phyloP scores from a whole-genome alignment of 1,140 invertebrate species.

The Bombus sylvicola region DNA sequence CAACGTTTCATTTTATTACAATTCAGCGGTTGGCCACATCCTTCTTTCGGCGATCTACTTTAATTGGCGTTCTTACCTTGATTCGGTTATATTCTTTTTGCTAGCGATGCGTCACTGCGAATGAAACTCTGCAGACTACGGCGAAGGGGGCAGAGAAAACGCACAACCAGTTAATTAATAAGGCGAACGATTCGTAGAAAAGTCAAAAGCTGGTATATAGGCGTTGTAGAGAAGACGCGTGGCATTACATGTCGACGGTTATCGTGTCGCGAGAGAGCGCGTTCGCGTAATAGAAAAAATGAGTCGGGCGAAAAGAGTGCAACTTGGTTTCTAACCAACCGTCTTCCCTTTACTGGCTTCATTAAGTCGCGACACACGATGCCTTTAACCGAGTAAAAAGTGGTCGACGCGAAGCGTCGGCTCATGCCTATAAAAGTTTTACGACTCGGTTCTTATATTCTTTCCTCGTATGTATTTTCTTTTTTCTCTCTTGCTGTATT shows the following conservation, averaged over 20 bases:
- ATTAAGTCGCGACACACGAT: constrained; percentile 26
- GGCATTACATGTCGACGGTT: not conserved
- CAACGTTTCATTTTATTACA: not conserved
- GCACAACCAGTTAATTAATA: not conserved
- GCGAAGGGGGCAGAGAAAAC: not conserved
- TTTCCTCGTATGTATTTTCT: constrained; percentile 6
- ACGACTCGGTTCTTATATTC: constrained; percentile 52
- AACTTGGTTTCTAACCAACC: constrained; percentile 2
- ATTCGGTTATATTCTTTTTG: too few species aligned
- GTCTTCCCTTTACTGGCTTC: constrained; percentile 28
- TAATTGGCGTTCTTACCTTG: not conserved
- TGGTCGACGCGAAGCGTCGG: constrained; percentile 45
- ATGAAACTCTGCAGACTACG: not conserved
- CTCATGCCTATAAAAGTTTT: constrained; percentile 53
- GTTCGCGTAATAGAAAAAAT: not conserved
- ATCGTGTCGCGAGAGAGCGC: constrained; percentile 1
- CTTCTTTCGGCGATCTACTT: not conserved
- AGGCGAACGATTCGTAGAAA: too few species aligned
- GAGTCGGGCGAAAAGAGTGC: constrained; percentile 8
- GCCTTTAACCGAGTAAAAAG: constrained; percentile 47
- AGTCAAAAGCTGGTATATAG: not conserved
- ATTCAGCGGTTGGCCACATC: not conserved
- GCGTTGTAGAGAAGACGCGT: too few species aligned
- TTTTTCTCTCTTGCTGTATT: not conserved
- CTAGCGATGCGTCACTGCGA: too few species aligned